These are phyloP conservation scores for Montipora capitata DNA, from an alignment of 92 coral and sea anemone genomes.

Conservation along the genomic window DNA sequence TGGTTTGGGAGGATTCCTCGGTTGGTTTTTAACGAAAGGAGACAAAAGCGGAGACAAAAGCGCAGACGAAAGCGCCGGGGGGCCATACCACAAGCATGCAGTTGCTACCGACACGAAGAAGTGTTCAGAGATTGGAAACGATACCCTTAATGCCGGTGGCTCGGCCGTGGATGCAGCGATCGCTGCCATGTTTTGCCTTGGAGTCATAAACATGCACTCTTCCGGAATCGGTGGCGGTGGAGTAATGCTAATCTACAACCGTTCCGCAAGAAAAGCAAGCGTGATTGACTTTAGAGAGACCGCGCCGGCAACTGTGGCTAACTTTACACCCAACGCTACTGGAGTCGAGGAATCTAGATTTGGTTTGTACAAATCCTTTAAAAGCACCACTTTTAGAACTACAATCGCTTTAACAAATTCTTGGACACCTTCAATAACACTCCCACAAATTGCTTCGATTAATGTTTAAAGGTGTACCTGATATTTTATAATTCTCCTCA, in stretches of 20 bases:
- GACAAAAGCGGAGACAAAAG: too few species aligned
- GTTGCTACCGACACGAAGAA: slow-evolving; percentile 81
- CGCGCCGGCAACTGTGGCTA: slow-evolving; percentile 79
- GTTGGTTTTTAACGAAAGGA: background rate
- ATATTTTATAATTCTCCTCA: too few species aligned
- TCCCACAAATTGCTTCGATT: too few species aligned
- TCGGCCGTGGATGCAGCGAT: slow-evolving; percentile 97
- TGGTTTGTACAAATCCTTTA: slow-evolving; percentile 29
- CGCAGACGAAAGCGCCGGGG: background rate
- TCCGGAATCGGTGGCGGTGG: slow-evolving; percentile 95
- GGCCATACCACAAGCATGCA: slow-evolving; percentile 67
- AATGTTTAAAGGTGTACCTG: too few species aligned
- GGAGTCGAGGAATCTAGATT: background rate
- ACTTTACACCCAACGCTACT: slow-evolving; percentile 51
- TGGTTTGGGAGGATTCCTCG: background rate
- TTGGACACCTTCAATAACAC: background rate
- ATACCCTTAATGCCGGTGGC: slow-evolving; percentile 72
- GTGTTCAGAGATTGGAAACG: slow-evolving; percentile 88
- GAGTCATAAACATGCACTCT: slow-evolving; percentile 94
- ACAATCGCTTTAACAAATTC: too few species aligned
- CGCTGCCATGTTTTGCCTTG: slow-evolving; percentile 93
- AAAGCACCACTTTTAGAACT: too few species aligned
- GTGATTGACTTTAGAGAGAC: background rate
- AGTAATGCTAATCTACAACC: slow-evolving; percentile 83
- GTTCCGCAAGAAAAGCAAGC: slow-evolving; percentile 20